A percentile compares a stretch with the other conserved stretches of the same genome.
Evolutionary conservation across 1,140 invertebrate genomes (phyloP).

Genomic region (Asbolus verrucosus): DNA sequence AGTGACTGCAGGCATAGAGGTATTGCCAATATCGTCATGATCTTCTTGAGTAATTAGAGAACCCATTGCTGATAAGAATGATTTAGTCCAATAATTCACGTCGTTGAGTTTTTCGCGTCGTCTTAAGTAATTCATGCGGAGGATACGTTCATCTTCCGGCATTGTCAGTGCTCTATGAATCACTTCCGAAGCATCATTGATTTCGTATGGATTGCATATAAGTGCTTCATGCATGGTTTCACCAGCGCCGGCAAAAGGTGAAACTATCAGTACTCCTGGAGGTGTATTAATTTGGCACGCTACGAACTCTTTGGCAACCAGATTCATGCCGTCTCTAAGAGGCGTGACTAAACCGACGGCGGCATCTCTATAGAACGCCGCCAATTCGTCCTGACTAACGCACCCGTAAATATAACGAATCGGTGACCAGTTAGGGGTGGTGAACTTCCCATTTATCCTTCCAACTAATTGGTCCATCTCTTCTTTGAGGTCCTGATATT

Average conservation of each 20-base stretch:
- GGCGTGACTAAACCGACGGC: slow-evolving; percentile 89
- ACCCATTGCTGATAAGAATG: slow-evolving; percentile 88
- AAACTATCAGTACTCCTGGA: slow-evolving; percentile 89
- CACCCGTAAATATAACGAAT: slow-evolving; percentile 89
- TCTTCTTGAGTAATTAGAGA: slow-evolving; percentile 76
- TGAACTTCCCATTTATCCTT: slow-evolving; percentile 87
- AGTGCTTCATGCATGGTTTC: slow-evolving; percentile 91
- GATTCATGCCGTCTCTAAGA: slow-evolving; percentile 91
- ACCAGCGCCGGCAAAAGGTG: slow-evolving; percentile 90
- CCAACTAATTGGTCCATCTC: slow-evolving; percentile 92
- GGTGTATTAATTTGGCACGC: slow-evolving; percentile 90
- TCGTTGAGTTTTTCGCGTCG: slow-evolving; percentile 85
- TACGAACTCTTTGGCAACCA: slow-evolving; percentile 94
- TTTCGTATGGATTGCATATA: slow-evolving; percentile 91
- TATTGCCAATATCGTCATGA: slow-evolving; percentile 81
- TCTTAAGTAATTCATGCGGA: slow-evolving; percentile 88
- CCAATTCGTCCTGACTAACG: slow-evolving; percentile 86
- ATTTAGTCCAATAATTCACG: slow-evolving; percentile 90
- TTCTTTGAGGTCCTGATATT: slow-evolving; percentile 91
- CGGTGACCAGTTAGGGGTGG: slow-evolving; percentile 90
- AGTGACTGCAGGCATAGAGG: slow-evolving; percentile 86
- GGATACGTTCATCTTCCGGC: slow-evolving; percentile 87
- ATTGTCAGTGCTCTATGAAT: slow-evolving; percentile 88
- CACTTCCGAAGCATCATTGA: slow-evolving; percentile 87
- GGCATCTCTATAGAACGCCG: slow-evolving; percentile 86